A percentile compares a stretch with the other conserved stretches of the same genome.
phyloP scores from a whole-genome alignment of 2,888 invertebrate species.

The Nycteola revayana region DNA sequence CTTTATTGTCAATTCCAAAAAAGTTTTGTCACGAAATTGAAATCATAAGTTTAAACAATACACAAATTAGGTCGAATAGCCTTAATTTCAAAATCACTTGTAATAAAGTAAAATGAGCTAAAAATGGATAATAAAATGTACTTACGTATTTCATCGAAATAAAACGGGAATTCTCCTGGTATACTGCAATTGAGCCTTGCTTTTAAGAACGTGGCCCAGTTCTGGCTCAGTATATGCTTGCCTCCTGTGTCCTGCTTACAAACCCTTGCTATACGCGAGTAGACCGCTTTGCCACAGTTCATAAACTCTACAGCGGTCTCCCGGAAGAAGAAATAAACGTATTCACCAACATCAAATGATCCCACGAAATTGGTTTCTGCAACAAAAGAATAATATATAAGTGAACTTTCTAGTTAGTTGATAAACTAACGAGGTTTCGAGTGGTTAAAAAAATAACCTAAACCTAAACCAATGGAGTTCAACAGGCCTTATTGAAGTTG shows the following conservation, averaged over 20 bases:
- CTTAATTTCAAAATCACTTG: no score
- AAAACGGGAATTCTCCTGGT: slow-evolving; percentile 88
- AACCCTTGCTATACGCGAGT: slow-evolving; percentile 87
- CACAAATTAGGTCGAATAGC: no score
- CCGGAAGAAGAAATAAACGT: slow-evolving; percentile 87
- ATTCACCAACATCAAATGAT: slow-evolving; percentile 85
- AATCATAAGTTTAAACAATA: no score
- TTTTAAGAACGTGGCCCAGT: slow-evolving; percentile 86
- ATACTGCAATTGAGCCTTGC: slow-evolving; percentile 86
- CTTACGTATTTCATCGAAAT: slow-evolving; percentile 89
- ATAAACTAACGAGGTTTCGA: no score
- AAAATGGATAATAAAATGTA: slow-evolving; percentile 35
- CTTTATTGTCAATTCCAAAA: no score
- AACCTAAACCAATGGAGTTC: no score
- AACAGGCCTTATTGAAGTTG: no score
- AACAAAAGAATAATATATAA: slow-evolving; percentile 53
- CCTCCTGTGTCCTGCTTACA: slow-evolving; percentile 88
- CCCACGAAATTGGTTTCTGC: slow-evolving; percentile 88
- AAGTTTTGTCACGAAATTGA: no score
- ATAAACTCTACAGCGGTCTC: slow-evolving; percentile 87
- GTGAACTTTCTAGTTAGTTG: no score
- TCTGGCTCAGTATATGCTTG: slow-evolving; percentile 84
- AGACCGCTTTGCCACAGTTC: slow-evolving; percentile 86
- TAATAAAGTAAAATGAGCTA: no score
- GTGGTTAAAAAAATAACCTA: no score